Base-by-base conservation (phyloP, 2,888 invertebrate genomes). In the Brassicogethes aeneus region DNA sequence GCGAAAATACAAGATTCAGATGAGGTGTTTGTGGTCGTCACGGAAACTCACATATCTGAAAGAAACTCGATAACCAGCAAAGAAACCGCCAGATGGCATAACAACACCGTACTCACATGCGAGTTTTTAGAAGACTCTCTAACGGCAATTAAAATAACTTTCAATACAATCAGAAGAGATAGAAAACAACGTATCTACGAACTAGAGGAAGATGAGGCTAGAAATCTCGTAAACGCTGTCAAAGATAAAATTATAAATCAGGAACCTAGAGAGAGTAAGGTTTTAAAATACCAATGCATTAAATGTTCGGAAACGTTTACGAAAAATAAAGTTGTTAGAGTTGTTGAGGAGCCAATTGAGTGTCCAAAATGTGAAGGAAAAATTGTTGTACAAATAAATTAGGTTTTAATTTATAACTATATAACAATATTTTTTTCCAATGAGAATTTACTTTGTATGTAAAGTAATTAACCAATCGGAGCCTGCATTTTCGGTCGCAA, bases 221-320 rank as follows among this genome's bases (percentile, higher is more conserved):
- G 75, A 55, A 52, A 53, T 31, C 57, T 68, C 37, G 44, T 56
- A 8, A 50, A 50, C 34, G 49, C 50, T 38, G 44, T 68, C 2
- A 49, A 52, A n/a, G 50, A 54, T 16, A 57, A 60, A 32, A 53
- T 64, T 16, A 48, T 51, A 3, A 51, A 47, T 34, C 52, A 53
- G 8, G 51, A 53, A 37, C 45, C 44, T 31, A 23, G 8, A 30
- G 51, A 71, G 51, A 68, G 72, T 61, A 73, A 72, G 43, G 70
- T 74, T 51, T 67, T 61, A 16, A 58, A 70, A 2, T 76, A 71
- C 55, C 67, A 68, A 47, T 82, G 82, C 56, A 73, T 81, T 57
- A 80, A 77, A 57, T 82, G 82, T 52, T 71, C 72, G 2, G 70
- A 75, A 7, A 71, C 76, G 47, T 82, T 82, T 60, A 73, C 73